Base-by-base conservation (phyloP, 2,888 invertebrate species). In the Caenorhabditis japonica region DNA sequence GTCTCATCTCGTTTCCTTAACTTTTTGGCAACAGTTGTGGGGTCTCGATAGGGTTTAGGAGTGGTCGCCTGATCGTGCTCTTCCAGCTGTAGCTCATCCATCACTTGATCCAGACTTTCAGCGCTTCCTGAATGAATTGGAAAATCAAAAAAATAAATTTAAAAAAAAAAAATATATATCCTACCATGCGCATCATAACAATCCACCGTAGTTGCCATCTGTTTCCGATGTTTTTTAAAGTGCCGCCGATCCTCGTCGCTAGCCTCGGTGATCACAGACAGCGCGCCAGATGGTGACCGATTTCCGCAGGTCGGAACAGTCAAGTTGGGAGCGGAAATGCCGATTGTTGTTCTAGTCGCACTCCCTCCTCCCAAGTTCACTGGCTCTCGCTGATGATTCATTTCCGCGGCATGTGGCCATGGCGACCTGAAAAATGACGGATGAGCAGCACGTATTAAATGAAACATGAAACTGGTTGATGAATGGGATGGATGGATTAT, bases 231-330 rank as follows among this genome's bases (percentile, higher is more conserved):
- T 49, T 70, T 66, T 52, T 73, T 73, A 41, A 70, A 64, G 47
- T 74, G 73, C 10, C 70, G 39, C 23, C 70, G 25, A 51, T 81
- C 79, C 43, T 81, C 81, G 43, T 81, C 81, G 56, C 73, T 78
- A 13, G 74, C 79, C 68, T 83, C 83, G 8, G 83, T 80, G 46
- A 81, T 83, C 27, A 83, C 81, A 13, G 83, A 81, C 10, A 81
- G 52, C 1, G 77, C 73, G 10, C 58, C 58, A 12, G 61, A 61
- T 17, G 73, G 68, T 3, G 53, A 59, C 3, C 68, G 34, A 30
- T 58, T 62, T 2, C 68, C 68, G 56, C 38, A n/a, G n/a, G n/a
- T 64, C 55, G 43, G 17, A 21, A 12, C 39, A 15, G 49, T 44
- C 52, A 55, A 30, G 52, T 59, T 71, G 10, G 66, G 66, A 1